These are phyloP conservation scores for Drosophila miranda DNA, from an alignment of 1,140 invertebrate species.

Conservation along the genomic window DNA sequence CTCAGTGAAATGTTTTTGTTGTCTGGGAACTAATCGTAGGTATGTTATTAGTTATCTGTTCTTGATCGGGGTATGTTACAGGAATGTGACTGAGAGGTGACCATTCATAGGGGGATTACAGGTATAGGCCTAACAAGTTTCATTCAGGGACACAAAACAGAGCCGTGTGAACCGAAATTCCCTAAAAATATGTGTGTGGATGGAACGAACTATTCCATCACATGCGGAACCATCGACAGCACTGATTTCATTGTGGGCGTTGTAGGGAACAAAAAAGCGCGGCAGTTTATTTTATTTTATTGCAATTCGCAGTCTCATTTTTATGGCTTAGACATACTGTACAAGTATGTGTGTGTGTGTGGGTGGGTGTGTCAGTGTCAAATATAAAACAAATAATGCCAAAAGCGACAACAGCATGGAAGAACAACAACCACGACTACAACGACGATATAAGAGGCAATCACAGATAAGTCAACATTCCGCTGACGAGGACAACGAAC, in stretches of 20 bases:
- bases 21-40: too few species aligned
- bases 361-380: slow-evolving; percentile 57
- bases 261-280: slow-evolving; percentile 23
- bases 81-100: too few species aligned
- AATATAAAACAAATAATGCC: slow-evolving; percentile 76
- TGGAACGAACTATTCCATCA: slow-evolving; percentile 22
- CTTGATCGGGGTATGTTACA: too few species aligned
- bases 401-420: slow-evolving; percentile 38
- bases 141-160: too few species aligned
- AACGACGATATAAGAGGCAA: slow-evolving; percentile 49
- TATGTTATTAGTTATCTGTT: too few species aligned
- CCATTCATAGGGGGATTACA: too few species aligned
- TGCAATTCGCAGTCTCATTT: slow-evolving; percentile 67
- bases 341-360: slow-evolving; percentile 12
- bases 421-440: slow-evolving; percentile 27
- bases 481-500: slow-evolving; percentile 54
- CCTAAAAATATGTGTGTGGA: too few species aligned
- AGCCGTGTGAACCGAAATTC: too few species aligned
- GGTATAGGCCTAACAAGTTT: too few species aligned
- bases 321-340: slow-evolving; percentile 46
- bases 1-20: too few species aligned
- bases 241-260: slow-evolving; percentile 9
- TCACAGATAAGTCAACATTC: slow-evolving; percentile 75
- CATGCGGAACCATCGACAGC: slow-evolving; percentile 1
- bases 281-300: slow-evolving; percentile 79